Conservation (phyloP, 37 sponge, comb jelly and placozoan genomes). For the Oscarella lobularis region DNA sequence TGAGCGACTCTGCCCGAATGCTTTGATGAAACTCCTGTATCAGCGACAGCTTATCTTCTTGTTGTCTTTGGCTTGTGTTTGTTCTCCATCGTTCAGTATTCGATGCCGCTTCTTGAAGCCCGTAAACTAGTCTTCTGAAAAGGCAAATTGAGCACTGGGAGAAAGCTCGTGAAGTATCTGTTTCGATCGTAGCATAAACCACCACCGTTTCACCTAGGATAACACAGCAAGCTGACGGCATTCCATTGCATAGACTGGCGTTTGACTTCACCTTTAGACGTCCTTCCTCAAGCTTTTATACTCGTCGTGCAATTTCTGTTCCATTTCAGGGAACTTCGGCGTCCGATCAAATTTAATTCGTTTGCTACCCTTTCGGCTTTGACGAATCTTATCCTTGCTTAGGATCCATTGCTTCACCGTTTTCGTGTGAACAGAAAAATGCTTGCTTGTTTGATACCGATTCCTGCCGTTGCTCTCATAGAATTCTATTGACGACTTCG, state of each 20-base stretch:
- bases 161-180: not conserved
- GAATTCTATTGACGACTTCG: too few relatives aligned
- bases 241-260: constrained; percentile 9
- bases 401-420: constrained; percentile 13
- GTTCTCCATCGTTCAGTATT: not conserved
- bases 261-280: too few relatives aligned
- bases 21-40: not conserved
- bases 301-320: constrained; percentile 10
- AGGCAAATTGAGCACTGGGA: not conserved
- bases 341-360: constrained; percentile 10
- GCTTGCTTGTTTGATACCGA: constrained; percentile 14
- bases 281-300: too few relatives aligned
- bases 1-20: not conserved
- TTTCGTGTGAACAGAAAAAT: constrained; percentile 10
- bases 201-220: not conserved
- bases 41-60: not conserved
- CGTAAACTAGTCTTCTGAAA: not conserved
- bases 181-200: not conserved
- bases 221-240: constrained; percentile 4
- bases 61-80: not conserved
- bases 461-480: constrained; percentile 12
- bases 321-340: constrained; percentile 18
- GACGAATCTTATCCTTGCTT: not conserved
- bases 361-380: constrained; percentile 9
- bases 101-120: not conserved